Evolutionary conservation across 1,140 invertebrate genomes (phyloP).

Genomic region (Leptopilina boulardi): DNA sequence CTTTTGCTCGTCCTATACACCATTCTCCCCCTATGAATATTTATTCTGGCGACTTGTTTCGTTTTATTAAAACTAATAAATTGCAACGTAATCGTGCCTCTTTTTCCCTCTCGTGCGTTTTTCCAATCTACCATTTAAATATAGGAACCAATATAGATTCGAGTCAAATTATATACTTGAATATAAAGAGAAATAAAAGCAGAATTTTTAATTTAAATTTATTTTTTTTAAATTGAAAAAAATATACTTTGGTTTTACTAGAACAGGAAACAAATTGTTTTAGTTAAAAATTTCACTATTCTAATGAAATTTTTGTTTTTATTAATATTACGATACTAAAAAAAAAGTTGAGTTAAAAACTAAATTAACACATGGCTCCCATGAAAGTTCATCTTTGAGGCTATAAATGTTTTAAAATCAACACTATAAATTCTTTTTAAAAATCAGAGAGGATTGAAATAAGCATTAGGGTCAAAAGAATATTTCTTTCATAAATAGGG

Average conservation of each 20-base stretch:
- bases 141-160: conserved; percentile 24
- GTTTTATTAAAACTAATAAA: conserved; percentile 73
- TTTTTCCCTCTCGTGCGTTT: conserved; percentile 31
- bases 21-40: conserved; percentile 59
- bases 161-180: neutral
- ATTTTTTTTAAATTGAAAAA: too few species aligned
- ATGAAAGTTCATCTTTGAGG: neutral
- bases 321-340: neutral
- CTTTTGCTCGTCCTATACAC: conserved; percentile 39
- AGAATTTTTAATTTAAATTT: too few species aligned
- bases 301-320: too few species aligned
- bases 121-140: conserved; percentile 34
- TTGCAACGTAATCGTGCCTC: conserved; percentile 43
- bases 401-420: conserved; percentile 23
- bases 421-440: conserved; percentile 26
- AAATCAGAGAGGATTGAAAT: conserved; percentile 1
- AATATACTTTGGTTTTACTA: too few species aligned
- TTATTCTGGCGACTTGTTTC: conserved; percentile 64
- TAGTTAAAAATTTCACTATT: too few species aligned
- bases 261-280: too few species aligned
- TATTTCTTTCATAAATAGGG: conserved; percentile 1
- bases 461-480: conserved; percentile 14
- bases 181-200: neutral
- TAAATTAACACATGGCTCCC: conserved; percentile 12
- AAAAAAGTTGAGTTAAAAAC: neutral